Evolutionary conservation across 1,140 invertebrate genomes (phyloP), one percentile per base, ranked within the genome.

Genomic region (Dendroctonus valens): DNA sequence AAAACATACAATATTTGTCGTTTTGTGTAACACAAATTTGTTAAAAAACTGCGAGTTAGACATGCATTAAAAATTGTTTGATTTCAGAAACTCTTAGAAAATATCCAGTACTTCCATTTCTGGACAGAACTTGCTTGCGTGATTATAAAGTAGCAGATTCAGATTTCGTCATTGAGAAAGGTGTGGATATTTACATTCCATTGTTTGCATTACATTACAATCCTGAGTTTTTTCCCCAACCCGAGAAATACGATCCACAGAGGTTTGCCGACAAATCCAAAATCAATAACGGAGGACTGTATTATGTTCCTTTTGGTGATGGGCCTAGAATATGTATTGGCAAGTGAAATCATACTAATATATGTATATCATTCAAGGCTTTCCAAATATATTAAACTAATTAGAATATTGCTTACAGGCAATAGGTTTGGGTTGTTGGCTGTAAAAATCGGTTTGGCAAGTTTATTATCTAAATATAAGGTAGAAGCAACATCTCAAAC

Each of bases 81-180:
- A n/a, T 66, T 65, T 12, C 70, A 80, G 84, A 86, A 75, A 83
- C 80, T 8, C 59, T 85, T 14, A 70, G 84, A 39, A 77, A 80
- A 63, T 78, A 82, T 75, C 80, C 84, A 7, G 80, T 82, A 3
- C 75, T 80, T 39, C 74, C 79, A 5, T 76, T 79, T 48, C 63
- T 83, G 5, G 75, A 80, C 49, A 73, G 83, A 59, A 64, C 65
- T 2, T 82, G 81, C 53, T 79, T 76, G 0, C 72, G 75, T 63
- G 75, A 79, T 52, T 84, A 82, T 69, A 72, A 71, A 55, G 59
- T 85, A 37, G 79, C 81, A 0, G 78, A 75, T 14, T 80, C 76
- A 0, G 68, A 81, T 48, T 11, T 77, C 0, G 61, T 76, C 0
- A 75, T 83, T 12, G 76, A 82, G 66, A 77, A 78, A 60, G 78